Base-by-base conservation (phyloP, 2,797 vertebrate genomes). In the Erpetoichthys calabaricus region DNA sequence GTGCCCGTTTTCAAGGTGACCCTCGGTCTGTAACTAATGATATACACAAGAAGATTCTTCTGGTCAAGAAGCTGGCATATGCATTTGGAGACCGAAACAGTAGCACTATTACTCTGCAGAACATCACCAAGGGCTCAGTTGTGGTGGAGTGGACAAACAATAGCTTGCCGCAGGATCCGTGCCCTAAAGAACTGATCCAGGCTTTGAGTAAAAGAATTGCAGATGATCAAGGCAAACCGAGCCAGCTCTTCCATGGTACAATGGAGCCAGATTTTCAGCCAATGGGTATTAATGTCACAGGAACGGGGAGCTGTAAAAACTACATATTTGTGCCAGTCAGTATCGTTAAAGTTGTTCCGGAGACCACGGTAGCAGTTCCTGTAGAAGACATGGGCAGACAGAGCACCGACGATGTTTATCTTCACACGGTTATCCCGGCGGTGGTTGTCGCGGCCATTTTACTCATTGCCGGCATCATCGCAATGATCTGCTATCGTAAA, bases 401-500 rank as follows among this genome's bases (percentile, higher is more conserved):
- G 70, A 96, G 94, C 5, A 90, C 91, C 5, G 96, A 97, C 0
- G 92, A 97, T 0, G 94, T 97, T 6, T 98, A 97, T 56, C 80
- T 99, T 54, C 94, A 98, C 77, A 99, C 96, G 0, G 94, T 98
- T 61, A 97, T 99, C 57, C 96, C 96, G 0, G 94, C 94, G 0
- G 94, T 97, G 56, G 94, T 96, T 63, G 94, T 98, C 5, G 94
- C 94, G 0, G 94, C 94, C 7, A 94, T 98, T 62, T 72, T 99
- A 60, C 76, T 99, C 0, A 91, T 95, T 3, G 94, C 94, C 0
- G 94, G 96, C 47, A 91, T 98, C 67, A 91, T 97, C 0, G 96
- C 94, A 5, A 97, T 97, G 94, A 92, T 97, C 67, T 99, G 96
- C 76, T 99, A 99, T 67, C 88, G 96, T 55, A 97, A 97, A 80